These are phyloP conservation scores for Philopotamus ludificatus DNA, from an alignment of 1,140 invertebrate species.

Conservation along the genomic window DNA sequence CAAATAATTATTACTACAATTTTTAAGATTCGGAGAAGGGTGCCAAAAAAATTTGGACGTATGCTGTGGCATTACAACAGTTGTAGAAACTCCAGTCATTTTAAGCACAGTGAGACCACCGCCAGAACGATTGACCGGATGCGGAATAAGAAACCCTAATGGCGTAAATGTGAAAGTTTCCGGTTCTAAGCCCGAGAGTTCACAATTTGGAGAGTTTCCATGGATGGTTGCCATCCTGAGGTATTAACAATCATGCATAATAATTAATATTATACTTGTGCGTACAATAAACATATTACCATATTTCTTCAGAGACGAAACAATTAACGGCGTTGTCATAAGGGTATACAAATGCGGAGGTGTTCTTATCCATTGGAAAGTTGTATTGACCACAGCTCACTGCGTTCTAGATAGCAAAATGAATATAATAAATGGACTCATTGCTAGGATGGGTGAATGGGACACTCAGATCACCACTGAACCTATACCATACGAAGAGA, in stretches of 20 bases:
- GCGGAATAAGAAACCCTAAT: slow-evolving; percentile 67
- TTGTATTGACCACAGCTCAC: not conserved
- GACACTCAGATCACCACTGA: slow-evolving; percentile 69
- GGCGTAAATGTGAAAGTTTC: slow-evolving; percentile 71
- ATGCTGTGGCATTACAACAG: slow-evolving; percentile 51
- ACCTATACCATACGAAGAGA: slow-evolving; percentile 64
- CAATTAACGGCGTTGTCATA: not conserved
- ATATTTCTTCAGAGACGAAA: not conserved
- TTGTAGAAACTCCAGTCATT: too few species aligned
- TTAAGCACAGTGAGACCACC: too few species aligned
- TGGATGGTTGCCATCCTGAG: slow-evolving; percentile 80
- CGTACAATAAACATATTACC: not conserved
- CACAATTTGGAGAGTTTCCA: slow-evolving; percentile 70
- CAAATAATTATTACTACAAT: too few species aligned
- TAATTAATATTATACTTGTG: slow-evolving; percentile 45
- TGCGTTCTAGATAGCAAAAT: not conserved
- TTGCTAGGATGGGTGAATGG: slow-evolving; percentile 71
- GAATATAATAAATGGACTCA: slow-evolving; percentile 58
- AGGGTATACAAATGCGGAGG: not conserved
- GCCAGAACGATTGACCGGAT: slow-evolving; percentile 48
- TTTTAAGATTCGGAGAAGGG: too few species aligned
- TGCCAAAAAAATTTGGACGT: too few species aligned
- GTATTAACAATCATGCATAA: slow-evolving; percentile 42
- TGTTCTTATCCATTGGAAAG: not conserved
- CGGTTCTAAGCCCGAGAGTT: slow-evolving; percentile 62